Evolutionary conservation across 2,888 invertebrate species (phyloP).

Genomic region (Hyles lineata): DNA sequence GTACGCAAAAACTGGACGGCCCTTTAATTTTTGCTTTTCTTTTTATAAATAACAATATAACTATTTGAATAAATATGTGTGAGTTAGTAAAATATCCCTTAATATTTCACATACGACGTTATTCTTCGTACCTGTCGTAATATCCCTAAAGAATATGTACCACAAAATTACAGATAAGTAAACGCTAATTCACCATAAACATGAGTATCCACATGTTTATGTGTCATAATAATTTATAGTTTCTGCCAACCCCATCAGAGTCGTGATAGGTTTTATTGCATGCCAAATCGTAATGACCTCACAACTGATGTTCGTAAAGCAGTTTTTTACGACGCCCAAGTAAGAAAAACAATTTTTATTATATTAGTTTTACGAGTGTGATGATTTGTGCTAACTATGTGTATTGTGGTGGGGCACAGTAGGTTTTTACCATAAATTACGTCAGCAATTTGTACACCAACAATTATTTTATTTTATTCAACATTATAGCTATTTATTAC

Average conservation of each 20-base stretch:
- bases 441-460: no score
- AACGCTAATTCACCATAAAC: neutral
- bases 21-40: no score
- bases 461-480: no score
- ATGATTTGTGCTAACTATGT: neutral
- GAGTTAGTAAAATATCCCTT: no score
- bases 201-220: neutral
- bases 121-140: neutral
- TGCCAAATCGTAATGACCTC: conserved; percentile 5
- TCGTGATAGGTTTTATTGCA: conserved; percentile 7
- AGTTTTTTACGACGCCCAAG: conserved; percentile 44
- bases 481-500: no score
- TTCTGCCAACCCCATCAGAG: conserved; percentile 10
- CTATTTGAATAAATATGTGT: no score
- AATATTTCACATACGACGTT: neutral
- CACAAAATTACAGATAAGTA: neutral
- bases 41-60: no score
- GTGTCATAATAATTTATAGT: conserved; percentile 1
- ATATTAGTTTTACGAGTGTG: conserved; percentile 34
- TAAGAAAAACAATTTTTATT: conserved; percentile 50
- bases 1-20: no score
- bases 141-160: neutral
- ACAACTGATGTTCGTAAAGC: conserved; percentile 34
- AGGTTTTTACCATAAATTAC: neutral
- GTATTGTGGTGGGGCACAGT: neutral